Evolutionary conservation across 30 jellyfish, hydroid and myxozoan species (phyloP), one percentile per base, ranked within the genome.

Genomic region (Aurelia aurita complex sp. Pacific): DNA sequence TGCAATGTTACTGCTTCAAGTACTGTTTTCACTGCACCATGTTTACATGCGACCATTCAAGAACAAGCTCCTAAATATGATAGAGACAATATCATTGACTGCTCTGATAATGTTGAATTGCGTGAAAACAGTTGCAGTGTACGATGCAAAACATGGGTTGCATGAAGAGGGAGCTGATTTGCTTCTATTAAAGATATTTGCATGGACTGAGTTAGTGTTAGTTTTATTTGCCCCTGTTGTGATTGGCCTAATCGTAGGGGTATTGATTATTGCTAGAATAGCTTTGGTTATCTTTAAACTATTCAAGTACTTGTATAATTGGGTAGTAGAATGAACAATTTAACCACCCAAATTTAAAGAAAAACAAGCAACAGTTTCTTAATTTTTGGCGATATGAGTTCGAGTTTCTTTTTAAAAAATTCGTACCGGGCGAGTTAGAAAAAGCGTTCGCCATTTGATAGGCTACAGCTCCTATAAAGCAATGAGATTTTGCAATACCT

Each of bases 11-110:
- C 35, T 46, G 9, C 33, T 64, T n/a, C 86, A 71, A 57, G 62
- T 73, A 13, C 38, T 85, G n/a, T 85, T 85, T 85, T 76, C 75
- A 3, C 62, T 85, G 82, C 82, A 74, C 34, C 88, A 85, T 60
- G 34, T 85, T 5, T 38, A 23, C 36, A 33, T 35, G 42, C 62
- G 75, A 85, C 94, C 94, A 34, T 85, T 85, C 82, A 75, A 67
- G 6, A 40, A 69, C 67, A 65, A 66, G 8, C 15, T 85, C 35
- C 88, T 85, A 1, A 85, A 85, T 69, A n/a, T 34, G 13, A 51
- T 74, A 38, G 88, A 85, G 53, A 59, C 87, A 32, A 71, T 79
- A 60, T 85, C 94, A 13, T 50, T 85, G 77, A n/a, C 82, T 4
- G 29, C 54, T 29, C 76, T 85, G 73, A 72, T 67, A 10, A 17